Conservation (phyloP, 2,113 vertebrate species). For the Chloropsis hardwickii region DNA sequence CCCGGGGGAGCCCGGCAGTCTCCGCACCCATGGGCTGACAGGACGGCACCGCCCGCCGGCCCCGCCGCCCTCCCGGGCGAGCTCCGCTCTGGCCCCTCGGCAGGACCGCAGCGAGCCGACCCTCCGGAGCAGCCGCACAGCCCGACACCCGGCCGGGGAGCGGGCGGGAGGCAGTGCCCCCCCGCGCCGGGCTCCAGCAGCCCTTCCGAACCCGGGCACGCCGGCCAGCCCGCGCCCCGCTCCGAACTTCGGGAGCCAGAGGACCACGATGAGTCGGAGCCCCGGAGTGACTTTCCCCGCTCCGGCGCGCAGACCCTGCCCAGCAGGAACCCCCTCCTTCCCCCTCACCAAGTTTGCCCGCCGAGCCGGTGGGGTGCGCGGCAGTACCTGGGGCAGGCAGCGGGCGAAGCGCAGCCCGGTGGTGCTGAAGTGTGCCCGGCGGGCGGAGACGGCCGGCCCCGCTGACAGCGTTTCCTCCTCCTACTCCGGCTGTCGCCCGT, state of each 20-base stretch:
- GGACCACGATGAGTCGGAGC: neutral
- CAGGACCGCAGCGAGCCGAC: neutral
- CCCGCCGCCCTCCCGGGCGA: neutral
- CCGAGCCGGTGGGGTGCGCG: neutral
- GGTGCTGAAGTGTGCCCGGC: slow-evolving; percentile 14
- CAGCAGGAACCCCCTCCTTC: too few relatives aligned
- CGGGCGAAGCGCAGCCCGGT: neutral
- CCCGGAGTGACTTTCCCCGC: neutral
- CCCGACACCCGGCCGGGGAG: neutral
- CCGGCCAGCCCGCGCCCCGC: neutral
- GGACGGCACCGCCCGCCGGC: neutral
- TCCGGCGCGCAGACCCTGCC: neutral
- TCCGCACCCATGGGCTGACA: neutral
- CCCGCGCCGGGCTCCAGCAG: neutral
- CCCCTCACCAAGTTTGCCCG: neutral
- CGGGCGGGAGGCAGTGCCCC: neutral
- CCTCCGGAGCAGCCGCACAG: neutral
- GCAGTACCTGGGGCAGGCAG: neutral
- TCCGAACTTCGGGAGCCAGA: neutral
- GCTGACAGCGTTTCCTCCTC: neutral
- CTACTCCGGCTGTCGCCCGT: neutral
- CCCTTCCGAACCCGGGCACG: neutral
- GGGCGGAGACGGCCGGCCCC: neutral
- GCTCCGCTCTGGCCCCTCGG: neutral
- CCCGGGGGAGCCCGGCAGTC: neutral